phyloP scores from a whole-genome alignment of 2,113 vertebrate species.

The Dipodomys merriami region DNA sequence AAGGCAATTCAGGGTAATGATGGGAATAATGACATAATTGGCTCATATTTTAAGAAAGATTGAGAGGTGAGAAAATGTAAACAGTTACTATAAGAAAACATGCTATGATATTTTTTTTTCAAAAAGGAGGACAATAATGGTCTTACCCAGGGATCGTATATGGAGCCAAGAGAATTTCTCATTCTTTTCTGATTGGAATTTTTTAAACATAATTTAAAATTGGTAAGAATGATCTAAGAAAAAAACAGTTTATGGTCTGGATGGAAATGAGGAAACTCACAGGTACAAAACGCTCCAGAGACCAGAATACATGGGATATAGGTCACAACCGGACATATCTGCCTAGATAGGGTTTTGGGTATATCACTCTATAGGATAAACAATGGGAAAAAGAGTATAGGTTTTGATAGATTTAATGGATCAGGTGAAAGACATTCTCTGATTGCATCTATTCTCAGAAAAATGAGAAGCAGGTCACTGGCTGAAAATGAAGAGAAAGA shows the following conservation, averaged over 20 bases:
- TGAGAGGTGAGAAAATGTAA: not conserved
- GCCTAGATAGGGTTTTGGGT: not conserved
- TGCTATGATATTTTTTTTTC: not conserved
- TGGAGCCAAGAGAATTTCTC: not conserved
- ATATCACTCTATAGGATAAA: not conserved
- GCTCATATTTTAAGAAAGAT: not conserved
- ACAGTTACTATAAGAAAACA: not conserved
- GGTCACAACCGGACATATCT: not conserved
- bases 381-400: not conserved
- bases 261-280: not conserved
- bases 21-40: not conserved
- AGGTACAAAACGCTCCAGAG: not conserved
- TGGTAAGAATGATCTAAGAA: not conserved
- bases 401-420: not conserved
- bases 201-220: constrained; percentile 11
- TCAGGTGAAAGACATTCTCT: not conserved
- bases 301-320: not conserved
- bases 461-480: not conserved
- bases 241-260: not conserved
- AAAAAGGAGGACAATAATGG: not conserved
- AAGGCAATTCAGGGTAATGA: not conserved
- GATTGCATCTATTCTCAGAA: constrained; percentile 31
- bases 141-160: not conserved
- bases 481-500: not conserved
- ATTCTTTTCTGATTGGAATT: not conserved